Percentiles rank a stretch among this genome's conserved stretches.
phyloP scores from a whole-genome alignment of 2,888 invertebrate species.

The Portevinia maculata region DNA sequence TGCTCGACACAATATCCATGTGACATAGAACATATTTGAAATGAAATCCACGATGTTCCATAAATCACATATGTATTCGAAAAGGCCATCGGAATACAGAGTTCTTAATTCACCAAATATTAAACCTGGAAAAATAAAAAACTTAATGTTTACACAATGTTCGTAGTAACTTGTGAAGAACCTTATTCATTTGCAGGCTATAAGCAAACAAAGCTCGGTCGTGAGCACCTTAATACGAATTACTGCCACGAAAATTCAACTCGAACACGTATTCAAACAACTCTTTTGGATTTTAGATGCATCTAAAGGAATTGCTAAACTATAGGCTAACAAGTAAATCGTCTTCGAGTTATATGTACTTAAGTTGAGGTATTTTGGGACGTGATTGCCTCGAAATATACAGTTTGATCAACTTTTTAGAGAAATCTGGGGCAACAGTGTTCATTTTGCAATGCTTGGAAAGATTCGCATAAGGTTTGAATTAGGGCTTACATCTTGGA shows the following conservation, averaged over 20 bases:
- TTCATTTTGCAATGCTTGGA: background rate
- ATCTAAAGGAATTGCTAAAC: constrained; percentile 17
- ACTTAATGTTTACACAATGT: too few relatives aligned
- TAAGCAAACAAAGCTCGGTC: background rate
- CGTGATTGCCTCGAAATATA: constrained; percentile 6
- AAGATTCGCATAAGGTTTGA: too few relatives aligned
- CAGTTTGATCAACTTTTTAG: background rate
- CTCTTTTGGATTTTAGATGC: background rate
- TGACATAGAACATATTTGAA: constrained; percentile 97
- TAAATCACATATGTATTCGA: constrained; percentile 96
- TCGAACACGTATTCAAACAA: background rate
- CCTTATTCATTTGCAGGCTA: constrained; percentile 4
- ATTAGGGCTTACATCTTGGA: too few relatives aligned
- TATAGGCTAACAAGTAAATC: background rate
- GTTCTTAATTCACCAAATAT: constrained; percentile 97
- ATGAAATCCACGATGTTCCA: constrained; percentile 99
- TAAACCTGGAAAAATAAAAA: constrained; percentile 86
- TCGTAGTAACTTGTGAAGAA: background rate
- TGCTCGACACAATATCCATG: constrained; percentile 94
- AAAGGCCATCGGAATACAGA: constrained; percentile 94
- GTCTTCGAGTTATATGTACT: constrained; percentile 1
- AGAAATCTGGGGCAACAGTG: background rate
- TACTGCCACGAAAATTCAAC: constrained; percentile 15
- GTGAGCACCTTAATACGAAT: background rate
- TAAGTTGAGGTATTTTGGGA: background rate